These are phyloP conservation scores for Epinephelus coioides DNA, from an alignment of 2,797 vertebrate species.

Conservation along the genomic window DNA sequence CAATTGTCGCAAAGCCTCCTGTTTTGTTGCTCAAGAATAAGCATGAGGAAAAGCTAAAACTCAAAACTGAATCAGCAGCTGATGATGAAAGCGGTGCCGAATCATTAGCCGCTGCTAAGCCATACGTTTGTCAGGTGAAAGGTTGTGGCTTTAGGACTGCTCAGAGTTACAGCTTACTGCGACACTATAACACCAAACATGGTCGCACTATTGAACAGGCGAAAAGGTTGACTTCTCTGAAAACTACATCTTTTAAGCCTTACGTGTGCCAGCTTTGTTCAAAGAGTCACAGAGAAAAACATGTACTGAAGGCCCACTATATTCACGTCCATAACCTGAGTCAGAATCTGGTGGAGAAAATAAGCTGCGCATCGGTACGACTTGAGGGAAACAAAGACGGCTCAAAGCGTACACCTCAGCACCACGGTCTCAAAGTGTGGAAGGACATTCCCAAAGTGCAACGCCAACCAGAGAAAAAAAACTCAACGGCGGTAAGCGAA, in stretches of 20 bases:
- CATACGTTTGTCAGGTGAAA: conserved; percentile 91
- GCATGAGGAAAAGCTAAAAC: conserved; percentile 40
- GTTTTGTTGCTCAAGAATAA: conserved; percentile 72
- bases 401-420: conserved; percentile 40
- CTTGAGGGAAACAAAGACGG: conserved; percentile 72
- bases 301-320: conserved; percentile 92
- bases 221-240: conserved; percentile 86
- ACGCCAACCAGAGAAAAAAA: conserved; percentile 58
- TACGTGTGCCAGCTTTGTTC: conserved; percentile 96
- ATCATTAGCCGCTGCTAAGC: conserved; percentile 89
- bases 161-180: conserved; percentile 91
- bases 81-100: conserved; percentile 65
- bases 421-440: conserved; percentile 34
- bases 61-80: conserved; percentile 22
- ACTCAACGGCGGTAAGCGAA: conserved; percentile 30
- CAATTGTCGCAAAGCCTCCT: conserved; percentile 83
- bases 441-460: conserved; percentile 58
- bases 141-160: conserved; percentile 91
- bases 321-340: conserved; percentile 90
- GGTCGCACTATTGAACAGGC: conserved; percentile 90
- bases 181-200: conserved; percentile 94
- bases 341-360: conserved; percentile 83
- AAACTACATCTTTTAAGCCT: conserved; percentile 92
- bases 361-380: conserved; percentile 79
- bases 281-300: conserved; percentile 92